A percentile compares a stretch with the other conserved stretches of the same genome.
Evolutionary conservation across 1,140 invertebrate species (phyloP).

Genomic region (Maniola jurtina): DNA sequence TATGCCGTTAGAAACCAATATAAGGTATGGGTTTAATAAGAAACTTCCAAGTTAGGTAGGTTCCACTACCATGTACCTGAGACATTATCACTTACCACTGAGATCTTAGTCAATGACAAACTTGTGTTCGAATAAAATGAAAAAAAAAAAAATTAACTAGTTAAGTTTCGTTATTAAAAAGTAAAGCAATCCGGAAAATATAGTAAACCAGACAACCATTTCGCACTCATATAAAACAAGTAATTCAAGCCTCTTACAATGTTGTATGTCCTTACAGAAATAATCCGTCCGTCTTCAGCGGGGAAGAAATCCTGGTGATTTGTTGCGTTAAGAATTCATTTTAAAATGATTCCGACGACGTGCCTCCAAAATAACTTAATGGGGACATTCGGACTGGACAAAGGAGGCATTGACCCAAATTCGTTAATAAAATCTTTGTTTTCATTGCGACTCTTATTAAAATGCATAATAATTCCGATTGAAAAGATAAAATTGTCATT

Average conservation of each 20-base stretch:
- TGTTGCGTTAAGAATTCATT: slow-evolving; percentile 17
- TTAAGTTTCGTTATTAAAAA: background rate
- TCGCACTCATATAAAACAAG: background rate
- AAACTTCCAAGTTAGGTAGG: no score
- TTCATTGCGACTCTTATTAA: slow-evolving; percentile 14
- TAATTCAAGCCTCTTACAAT: slow-evolving; percentile 21
- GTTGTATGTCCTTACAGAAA: slow-evolving; percentile 29
- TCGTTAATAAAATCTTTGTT: slow-evolving; percentile 23
- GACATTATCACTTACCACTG: no score
- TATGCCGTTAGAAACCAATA: no score
- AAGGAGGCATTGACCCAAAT: slow-evolving; percentile 31
- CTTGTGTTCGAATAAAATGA: no score
- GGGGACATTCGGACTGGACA: slow-evolving; percentile 26
- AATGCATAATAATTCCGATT: background rate
- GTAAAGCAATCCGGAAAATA: background rate
- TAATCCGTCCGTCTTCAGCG: slow-evolving; percentile 18
- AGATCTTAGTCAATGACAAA: no score
- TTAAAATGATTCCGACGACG: slow-evolving; percentile 22
- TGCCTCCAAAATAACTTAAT: slow-evolving; percentile 28
- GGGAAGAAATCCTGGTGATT: slow-evolving; percentile 20
- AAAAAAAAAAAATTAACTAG: no score
- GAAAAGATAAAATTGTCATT: no score
- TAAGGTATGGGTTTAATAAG: no score
- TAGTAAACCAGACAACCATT: no score
- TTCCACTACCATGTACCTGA: no score